phyloP scores from a whole-genome alignment of 2,797 vertebrate genomes.

The Chelidonichthys spinosus region DNA sequence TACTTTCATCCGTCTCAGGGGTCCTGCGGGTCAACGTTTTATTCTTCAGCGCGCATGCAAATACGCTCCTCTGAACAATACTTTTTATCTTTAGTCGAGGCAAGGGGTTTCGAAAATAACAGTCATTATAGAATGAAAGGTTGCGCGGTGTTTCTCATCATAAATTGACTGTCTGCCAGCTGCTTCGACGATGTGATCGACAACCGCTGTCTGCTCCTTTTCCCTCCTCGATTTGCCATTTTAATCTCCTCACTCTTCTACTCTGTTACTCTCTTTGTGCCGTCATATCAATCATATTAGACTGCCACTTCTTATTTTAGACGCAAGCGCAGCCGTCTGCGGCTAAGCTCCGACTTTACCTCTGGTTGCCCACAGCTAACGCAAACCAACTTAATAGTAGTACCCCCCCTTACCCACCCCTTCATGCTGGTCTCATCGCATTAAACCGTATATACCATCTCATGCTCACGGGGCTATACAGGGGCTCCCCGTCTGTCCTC shows the following conservation, averaged over 20 bases:
- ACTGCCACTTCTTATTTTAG: not conserved
- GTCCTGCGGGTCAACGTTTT: conserved; percentile 48
- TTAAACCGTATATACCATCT: not conserved
- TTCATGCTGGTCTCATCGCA: not conserved
- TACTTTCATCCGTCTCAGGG: conserved; percentile 52
- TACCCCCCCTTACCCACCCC: too few species aligned
- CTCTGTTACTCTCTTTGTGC: not conserved
- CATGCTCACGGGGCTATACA: not conserved
- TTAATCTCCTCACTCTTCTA: not conserved
- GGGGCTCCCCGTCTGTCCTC: too few species aligned
- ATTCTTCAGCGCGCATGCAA: conserved; percentile 53
- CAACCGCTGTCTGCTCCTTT: not conserved
- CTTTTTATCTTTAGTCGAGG: conserved; percentile 24
- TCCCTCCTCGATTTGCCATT: not conserved
- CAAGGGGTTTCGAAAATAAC: conserved; percentile 19
- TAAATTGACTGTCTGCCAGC: not conserved
- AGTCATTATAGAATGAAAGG: conserved; percentile 25
- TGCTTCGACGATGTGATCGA: not conserved
- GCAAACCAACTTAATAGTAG: too few species aligned
- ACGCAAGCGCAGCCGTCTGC: not conserved
- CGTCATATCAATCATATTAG: not conserved
- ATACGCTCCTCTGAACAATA: conserved; percentile 39
- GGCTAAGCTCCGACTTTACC: not conserved
- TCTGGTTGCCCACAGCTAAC: too few species aligned
- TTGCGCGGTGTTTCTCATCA: not conserved